Evolutionary conservation across 2,888 invertebrate species (phyloP).

Genomic region (Glaucopsyche alexis): DNA sequence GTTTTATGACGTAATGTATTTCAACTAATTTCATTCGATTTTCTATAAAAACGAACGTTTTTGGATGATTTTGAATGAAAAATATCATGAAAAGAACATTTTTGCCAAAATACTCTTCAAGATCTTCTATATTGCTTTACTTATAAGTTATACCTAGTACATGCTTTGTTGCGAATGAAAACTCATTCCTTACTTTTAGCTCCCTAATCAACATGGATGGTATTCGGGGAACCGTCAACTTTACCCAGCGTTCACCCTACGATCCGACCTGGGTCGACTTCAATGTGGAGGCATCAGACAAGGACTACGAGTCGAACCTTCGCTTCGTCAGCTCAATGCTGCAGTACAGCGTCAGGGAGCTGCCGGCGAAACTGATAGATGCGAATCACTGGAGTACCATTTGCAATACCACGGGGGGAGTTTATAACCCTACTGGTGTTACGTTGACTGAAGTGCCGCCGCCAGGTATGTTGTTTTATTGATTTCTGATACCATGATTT

Average conservation of each 20-base stretch:
- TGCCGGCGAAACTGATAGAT: conserved; percentile 79
- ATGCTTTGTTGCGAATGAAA: too few relatives aligned
- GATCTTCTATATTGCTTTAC: too few relatives aligned
- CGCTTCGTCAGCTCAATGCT: conserved; percentile 87
- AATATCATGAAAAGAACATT: too few relatives aligned
- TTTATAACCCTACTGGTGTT: conserved; percentile 87
- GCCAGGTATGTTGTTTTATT: conserved; percentile 64
- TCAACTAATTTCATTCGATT: too few relatives aligned
- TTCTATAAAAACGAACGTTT: too few relatives aligned
- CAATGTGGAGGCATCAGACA: conserved; percentile 82
- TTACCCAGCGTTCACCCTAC: conserved; percentile 89
- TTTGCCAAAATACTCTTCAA: too few relatives aligned
- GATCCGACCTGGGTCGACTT: conserved; percentile 91
- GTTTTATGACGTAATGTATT: too few relatives aligned
- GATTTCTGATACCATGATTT: background rate
- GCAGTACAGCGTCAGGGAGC: conserved; percentile 84
- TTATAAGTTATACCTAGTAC: too few relatives aligned
- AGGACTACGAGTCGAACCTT: conserved; percentile 84
- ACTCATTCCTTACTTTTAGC: conserved; percentile 63
- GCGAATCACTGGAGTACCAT: conserved; percentile 55
- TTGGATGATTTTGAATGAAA: too few relatives aligned
- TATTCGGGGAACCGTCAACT: conserved; percentile 87
- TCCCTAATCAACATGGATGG: conserved; percentile 87
- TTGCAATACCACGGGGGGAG: conserved; percentile 85
- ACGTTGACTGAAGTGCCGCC: conserved; percentile 82